These are phyloP conservation scores for Watsonalla cultraria DNA, from an alignment of 2,888 invertebrate species.

Conservation along the genomic window DNA sequence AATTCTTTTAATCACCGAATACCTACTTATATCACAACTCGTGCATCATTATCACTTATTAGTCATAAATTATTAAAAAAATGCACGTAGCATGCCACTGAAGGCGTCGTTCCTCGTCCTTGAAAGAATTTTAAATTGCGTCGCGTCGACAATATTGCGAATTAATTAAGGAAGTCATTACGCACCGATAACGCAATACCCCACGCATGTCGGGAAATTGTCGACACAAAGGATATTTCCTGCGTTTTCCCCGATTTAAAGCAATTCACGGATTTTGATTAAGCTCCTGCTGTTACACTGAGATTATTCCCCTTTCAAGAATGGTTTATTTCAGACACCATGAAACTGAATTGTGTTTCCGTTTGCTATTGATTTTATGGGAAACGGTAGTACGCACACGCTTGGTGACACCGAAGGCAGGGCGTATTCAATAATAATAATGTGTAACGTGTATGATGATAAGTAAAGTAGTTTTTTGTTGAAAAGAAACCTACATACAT, in stretches of 20 bases:
- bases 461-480: too few relatives aligned
- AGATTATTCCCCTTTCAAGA: constrained; percentile 79
- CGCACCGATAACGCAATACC: constrained; percentile 73
- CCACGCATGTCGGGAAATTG: constrained; percentile 75
- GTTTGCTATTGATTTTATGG: constrained; percentile 67
- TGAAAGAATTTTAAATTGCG: constrained; percentile 18
- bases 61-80: background rate
- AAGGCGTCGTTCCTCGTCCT: constrained; percentile 14
- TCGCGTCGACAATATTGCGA: constrained; percentile 56
- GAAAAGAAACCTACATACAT: too few relatives aligned
- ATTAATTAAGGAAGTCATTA: constrained; percentile 79
- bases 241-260: constrained; percentile 78
- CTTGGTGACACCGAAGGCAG: constrained; percentile 30
- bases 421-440: background rate
- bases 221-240: constrained; percentile 76
- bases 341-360: constrained; percentile 76
- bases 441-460: too few relatives aligned
- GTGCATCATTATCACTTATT: too few relatives aligned
- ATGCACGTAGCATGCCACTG: background rate
- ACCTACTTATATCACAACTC: too few relatives aligned
- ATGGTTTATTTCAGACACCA: constrained; percentile 77
- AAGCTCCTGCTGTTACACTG: constrained; percentile 72
- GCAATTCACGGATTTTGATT: constrained; percentile 78
- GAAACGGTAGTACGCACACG: constrained; percentile 23
- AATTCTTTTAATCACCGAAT: too few relatives aligned